Conservation (phyloP, 2,888 invertebrate species). For the Lasioglossum zephyrum region DNA sequence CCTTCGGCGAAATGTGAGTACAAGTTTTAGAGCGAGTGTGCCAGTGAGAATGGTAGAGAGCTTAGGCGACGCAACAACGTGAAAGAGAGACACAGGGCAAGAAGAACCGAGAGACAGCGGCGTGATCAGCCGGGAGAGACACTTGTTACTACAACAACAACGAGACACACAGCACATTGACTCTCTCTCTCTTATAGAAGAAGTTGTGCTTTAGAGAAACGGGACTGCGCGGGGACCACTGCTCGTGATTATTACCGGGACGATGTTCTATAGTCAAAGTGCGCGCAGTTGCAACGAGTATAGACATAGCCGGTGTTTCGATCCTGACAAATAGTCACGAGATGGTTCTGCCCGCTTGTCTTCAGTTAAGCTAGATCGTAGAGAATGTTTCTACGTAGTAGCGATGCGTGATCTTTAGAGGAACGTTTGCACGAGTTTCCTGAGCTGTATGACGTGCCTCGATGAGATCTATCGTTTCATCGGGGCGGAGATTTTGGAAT, state of each 20-base stretch:
- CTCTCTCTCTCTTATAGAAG: constrained; percentile 55
- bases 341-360: constrained; percentile 34
- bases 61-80: constrained; percentile 57
- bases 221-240: constrained; percentile 28
- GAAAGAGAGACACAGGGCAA: constrained; percentile 43
- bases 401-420: constrained; percentile 67
- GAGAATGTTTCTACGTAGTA: constrained; percentile 71
- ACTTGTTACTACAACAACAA: constrained; percentile 64
- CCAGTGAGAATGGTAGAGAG: neutral
- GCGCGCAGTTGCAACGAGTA: neutral
- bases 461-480: constrained; percentile 11
- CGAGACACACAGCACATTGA: constrained; percentile 75
- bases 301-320: neutral
- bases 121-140: constrained; percentile 34
- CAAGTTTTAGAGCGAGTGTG: constrained; percentile 46
- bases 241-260: constrained; percentile 55
- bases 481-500: constrained; percentile 1
- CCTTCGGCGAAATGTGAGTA: constrained; percentile 71
- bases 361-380: constrained; percentile 64
- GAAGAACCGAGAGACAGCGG: constrained; percentile 64
- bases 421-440: constrained; percentile 72
- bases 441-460: constrained; percentile 50
- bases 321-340: constrained; percentile 53
- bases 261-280: neutral
- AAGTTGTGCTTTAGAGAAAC: constrained; percentile 66